phyloP scores from a whole-genome alignment of 2,113 vertebrate genomes.

The Petroica traversi region DNA sequence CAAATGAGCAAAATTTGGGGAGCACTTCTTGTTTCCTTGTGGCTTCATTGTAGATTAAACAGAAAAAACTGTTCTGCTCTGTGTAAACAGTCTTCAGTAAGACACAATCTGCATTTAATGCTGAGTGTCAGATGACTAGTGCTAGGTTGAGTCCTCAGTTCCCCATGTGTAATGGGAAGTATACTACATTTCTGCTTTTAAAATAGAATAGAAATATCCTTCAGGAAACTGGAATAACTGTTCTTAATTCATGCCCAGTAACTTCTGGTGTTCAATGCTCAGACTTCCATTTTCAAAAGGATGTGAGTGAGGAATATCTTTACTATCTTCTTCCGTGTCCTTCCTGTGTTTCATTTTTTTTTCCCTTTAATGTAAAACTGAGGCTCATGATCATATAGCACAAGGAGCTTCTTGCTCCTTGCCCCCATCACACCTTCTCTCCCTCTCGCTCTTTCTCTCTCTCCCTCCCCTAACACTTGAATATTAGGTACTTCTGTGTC shows the following conservation, averaged over 20 bases:
- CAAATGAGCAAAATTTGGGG: background rate
- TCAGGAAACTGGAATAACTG: background rate
- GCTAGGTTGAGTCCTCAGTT: background rate
- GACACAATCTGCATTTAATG: background rate
- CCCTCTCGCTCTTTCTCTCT: fast-evolving
- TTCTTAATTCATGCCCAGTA: background rate
- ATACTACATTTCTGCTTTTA: background rate
- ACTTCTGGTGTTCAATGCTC: background rate
- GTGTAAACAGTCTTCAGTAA: background rate
- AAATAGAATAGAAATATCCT: background rate
- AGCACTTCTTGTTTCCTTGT: background rate
- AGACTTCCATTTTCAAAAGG: background rate
- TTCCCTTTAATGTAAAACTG: background rate
- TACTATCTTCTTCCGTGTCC: background rate
- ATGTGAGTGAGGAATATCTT: background rate
- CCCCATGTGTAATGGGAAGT: background rate
- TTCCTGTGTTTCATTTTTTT: background rate
- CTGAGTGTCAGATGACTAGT: background rate
- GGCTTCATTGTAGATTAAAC: background rate
- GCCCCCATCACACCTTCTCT: no score
- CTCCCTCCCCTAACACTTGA: background rate
- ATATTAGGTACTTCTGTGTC: background rate
- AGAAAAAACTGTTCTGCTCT: background rate
- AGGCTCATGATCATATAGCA: background rate
- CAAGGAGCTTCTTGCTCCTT: background rate